phyloP scores from a whole-genome alignment of 1,140 invertebrate genomes.

The Scaptomyza montana region DNA sequence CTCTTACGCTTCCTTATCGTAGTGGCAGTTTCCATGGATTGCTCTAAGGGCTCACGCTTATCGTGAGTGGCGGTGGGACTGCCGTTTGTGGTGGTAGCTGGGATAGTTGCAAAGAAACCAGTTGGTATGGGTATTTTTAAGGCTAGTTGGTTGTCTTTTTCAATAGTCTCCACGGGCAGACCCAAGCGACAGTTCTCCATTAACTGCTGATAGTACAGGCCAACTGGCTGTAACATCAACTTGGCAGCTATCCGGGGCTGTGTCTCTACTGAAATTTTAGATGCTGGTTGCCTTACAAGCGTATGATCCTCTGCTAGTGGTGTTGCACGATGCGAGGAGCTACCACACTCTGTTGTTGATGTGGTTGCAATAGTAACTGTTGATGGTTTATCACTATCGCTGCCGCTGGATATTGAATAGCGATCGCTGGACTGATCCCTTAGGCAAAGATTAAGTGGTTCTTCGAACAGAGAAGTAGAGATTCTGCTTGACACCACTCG shows the following conservation, averaged over 20 bases:
- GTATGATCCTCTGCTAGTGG: conserved; percentile 50
- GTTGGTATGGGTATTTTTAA: conserved; percentile 79
- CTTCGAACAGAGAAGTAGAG: conserved; percentile 80
- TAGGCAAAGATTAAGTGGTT: conserved; percentile 93
- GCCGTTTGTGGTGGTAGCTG: neutral
- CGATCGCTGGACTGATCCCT: conserved; percentile 84
- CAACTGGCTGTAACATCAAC: conserved; percentile 88
- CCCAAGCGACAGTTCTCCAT: conserved; percentile 80
- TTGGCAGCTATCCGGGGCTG: conserved; percentile 35
- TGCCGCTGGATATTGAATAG: conserved; percentile 76
- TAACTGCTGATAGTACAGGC: conserved; percentile 89
- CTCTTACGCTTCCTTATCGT: conserved; percentile 88
- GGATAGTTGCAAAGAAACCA: conserved; percentile 58
- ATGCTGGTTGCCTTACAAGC: conserved; percentile 19
- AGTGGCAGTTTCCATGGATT: conserved; percentile 20
- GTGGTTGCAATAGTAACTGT: conserved; percentile 36
- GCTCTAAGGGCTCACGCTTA: conserved; percentile 36
- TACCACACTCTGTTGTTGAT: conserved; percentile 50
- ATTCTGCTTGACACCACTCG: neutral
- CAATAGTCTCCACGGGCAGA: conserved; percentile 71
- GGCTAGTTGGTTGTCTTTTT: conserved; percentile 79
- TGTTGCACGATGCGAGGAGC: conserved; percentile 60
- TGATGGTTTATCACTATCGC: conserved; percentile 51
- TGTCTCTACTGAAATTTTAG: conserved; percentile 51
- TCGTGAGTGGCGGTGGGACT: neutral